Base-by-base conservation (phyloP, 2,888 invertebrate species). In the Pocota personata region DNA sequence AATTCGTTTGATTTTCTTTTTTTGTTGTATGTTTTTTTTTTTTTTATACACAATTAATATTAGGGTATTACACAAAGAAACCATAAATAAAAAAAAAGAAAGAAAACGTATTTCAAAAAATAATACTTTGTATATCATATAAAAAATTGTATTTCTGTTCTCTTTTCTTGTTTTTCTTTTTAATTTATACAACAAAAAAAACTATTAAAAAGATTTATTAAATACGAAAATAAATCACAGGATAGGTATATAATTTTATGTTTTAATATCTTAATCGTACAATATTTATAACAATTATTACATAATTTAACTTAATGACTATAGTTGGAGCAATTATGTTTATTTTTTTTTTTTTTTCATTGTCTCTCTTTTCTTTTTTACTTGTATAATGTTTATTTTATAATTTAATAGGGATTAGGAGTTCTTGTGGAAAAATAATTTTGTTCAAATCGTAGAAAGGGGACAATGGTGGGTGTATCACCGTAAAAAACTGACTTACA, bases 161-260 rank as follows among this genome's bases (percentile, higher is more conserved):
- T 69, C 24, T 46, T 1, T 46, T 46, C 19, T 30, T 40, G n/a
- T 43, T 66, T 30, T 7, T 62, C 8, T 46, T 46, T 75, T 62
- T 52, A 40, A 27, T 73, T 83, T 73, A 67, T 80, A 77, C 48
- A 79, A n/a, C n/a, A n/a, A n/a, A 82, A 37, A 43, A 64, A 55
- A 67, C 32, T 21, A 48, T 60, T 58, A 64, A 69, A 72, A 87
- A 77, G 77, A 82, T 87, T 82, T 87, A 87, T 82, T 82, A 77
- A 86, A 82, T 82, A 87, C 73, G 77, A 87, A 87, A 82, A 87
- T 82, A 87, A 87, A 87, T 87, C 87, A 87, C 87, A 87, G 87
- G 87, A 82, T 87, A 87, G 86, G 86, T 87, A 71, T 86, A 82
- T 76, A 76, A 76, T 60, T 55, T 67, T 77, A 48, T 69, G 48